Conservation (phyloP, 2,113 vertebrate genomes). For the Lontra canadensis region DNA sequence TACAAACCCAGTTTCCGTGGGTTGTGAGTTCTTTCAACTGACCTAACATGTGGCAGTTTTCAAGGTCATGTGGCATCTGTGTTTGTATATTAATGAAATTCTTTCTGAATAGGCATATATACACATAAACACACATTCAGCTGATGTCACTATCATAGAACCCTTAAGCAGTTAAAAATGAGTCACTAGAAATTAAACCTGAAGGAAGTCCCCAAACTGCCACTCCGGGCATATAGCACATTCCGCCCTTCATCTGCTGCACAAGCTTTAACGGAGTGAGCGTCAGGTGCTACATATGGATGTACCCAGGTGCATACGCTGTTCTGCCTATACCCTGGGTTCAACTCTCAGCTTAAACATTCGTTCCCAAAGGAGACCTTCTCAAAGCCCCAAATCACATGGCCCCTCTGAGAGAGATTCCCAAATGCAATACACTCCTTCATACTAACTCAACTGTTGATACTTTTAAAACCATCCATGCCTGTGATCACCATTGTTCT, state of each 20-base stretch:
- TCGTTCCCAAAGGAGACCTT: not conserved
- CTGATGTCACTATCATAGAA: not conserved
- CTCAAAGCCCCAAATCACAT: not conserved
- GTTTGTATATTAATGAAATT: not conserved
- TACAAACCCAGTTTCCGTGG: not conserved
- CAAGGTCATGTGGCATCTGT: not conserved
- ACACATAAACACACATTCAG: not conserved
- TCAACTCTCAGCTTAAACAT: not conserved
- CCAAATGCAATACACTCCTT: not conserved
- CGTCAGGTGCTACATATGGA: too few species aligned
- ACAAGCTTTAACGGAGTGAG: not conserved
- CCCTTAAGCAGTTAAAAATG: not conserved
- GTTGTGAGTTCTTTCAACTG: not conserved
- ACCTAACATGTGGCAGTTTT: not conserved
- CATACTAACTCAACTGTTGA: not conserved
- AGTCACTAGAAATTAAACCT: not conserved
- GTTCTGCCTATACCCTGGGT: not conserved
- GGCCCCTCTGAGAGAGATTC: not conserved
- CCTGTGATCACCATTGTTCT: not conserved
- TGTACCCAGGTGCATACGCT: rapidly evolving
- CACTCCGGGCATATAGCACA: not conserved
- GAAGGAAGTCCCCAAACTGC: not conserved
- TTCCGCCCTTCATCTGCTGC: not conserved
- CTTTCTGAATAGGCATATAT: not conserved
- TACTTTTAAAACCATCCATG: not conserved